Evolutionary conservation across 2,797 vertebrate genomes (phyloP).

Genomic region (Phoebastria nigripes): DNA sequence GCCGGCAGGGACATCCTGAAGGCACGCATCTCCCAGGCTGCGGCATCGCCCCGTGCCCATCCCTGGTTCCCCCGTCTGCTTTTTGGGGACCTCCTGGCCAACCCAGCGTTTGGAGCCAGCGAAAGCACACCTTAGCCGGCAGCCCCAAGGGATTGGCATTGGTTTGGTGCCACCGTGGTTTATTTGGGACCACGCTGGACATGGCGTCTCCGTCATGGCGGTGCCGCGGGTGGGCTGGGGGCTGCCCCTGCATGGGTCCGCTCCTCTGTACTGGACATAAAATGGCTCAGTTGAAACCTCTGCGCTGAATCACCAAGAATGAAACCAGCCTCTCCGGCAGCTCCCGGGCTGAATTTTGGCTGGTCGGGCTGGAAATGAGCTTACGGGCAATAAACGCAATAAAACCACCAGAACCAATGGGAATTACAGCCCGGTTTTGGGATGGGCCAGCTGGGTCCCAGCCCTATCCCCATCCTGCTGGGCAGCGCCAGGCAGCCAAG

Average conservation of each 20-base stretch:
- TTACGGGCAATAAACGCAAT: neutral
- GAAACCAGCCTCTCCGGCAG: neutral
- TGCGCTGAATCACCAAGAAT: neutral
- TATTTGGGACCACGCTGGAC: neutral
- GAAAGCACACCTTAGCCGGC: neutral
- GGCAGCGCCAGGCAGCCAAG: neutral
- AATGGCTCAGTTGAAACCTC: neutral
- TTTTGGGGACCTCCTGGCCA: neutral
- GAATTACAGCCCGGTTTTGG: neutral
- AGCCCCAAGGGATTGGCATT: accelerated
- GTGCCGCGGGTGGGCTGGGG: neutral
- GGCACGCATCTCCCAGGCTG: accelerated
- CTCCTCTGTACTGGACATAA: neutral
- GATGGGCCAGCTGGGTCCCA: neutral
- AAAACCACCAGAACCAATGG: neutral
- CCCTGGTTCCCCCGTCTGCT: neutral
- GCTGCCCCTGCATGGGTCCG: neutral
- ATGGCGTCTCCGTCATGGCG: accelerated
- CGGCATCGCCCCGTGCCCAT: accelerated
- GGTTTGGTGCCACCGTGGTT: accelerated
- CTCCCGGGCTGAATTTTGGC: neutral
- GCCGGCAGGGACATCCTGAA: neutral
- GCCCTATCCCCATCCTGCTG: accelerated
- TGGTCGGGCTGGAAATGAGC: neutral
- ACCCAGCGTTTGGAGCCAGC: neutral